Evolutionary conservation across 2,797 vertebrate species (phyloP).

Genomic region (Cryptoprocta ferox): DNA sequence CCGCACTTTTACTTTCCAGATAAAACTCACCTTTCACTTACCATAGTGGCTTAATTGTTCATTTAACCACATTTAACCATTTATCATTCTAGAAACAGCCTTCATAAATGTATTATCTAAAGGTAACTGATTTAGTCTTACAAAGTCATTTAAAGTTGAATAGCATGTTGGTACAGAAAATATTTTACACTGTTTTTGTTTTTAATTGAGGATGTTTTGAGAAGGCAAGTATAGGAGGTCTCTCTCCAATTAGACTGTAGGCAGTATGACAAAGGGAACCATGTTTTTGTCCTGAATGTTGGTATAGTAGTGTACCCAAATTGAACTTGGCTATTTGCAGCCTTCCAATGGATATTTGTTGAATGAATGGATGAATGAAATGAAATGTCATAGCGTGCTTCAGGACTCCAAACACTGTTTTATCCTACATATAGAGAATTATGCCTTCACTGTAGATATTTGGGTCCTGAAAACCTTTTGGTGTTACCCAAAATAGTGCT

Average conservation of each 20-base stretch:
- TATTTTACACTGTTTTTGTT: conserved; percentile 56
- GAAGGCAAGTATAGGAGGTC: background rate
- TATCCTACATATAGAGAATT: background rate
- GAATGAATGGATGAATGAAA: background rate
- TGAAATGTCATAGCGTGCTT: background rate
- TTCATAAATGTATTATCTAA: conserved; percentile 67
- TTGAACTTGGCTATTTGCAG: background rate
- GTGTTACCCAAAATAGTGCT: background rate
- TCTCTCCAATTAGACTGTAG: background rate
- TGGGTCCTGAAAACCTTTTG: background rate
- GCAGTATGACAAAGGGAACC: background rate
- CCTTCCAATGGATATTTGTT: background rate
- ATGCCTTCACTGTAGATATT: background rate
- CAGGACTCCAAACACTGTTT: background rate
- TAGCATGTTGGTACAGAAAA: conserved; percentile 48
- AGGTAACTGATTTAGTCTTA: conserved; percentile 55
- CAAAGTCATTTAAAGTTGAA: conserved; percentile 61
- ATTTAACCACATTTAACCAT: conserved; percentile 62
- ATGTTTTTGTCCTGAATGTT: background rate
- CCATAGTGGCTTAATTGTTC: conserved; percentile 68
- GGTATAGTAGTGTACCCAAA: background rate
- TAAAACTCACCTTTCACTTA: conserved; percentile 58
- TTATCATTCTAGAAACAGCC: background rate
- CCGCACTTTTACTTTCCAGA: conserved; percentile 57
- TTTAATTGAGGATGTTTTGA: background rate